Base-by-base conservation (phyloP, 2,113 vertebrate genomes). In the Cercopithecus mona region DNA sequence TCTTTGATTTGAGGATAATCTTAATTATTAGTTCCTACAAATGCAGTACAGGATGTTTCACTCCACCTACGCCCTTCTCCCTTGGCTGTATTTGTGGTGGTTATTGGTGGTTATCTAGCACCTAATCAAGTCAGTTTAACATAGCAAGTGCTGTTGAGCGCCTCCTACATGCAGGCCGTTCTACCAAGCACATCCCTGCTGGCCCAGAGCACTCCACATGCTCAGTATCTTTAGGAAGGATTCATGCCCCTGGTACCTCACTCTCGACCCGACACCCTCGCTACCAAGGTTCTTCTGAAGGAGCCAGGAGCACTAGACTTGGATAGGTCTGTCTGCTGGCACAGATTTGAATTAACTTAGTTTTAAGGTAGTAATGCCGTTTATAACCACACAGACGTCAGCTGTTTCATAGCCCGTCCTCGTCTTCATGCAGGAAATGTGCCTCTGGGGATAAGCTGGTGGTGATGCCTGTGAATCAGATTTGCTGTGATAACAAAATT, bases 251-350 rank as follows among this genome's bases (percentile, higher is more conserved):
- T 16, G 3, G 16, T 84, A 25, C 8, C 8, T 18, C 43, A 0
- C 22, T 0, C 7, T 9, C 66, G 18, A 57, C 86, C 70, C 17
- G 52, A n/a, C 70, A 18, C 78, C 43, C 27, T 11, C 32, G 8
- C 61, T 64, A 30, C 32, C 57, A 30, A 70, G 66, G 55, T 32
- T 87, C 88, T 88, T 35, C 20, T 32, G 0, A 0, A 68, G 25
- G 25, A 78, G 18, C 35, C 27, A 4, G 0, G 0, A 0, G 52
- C 1, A 0, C 76, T 88, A 92, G 1, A 32, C 68, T 30, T 1
- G 1, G 76, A 18, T 27, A 38, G 84, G n/a, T 45, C 92, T 43
- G 84, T 61, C 57, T 94, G 18, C 84, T 64, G 0, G 1, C 85
- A 78, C 27, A 40, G 1, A 1, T 75, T 43, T 40, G 66, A 43